Conservation (phyloP, 2,113 vertebrate genomes). For the Rynchops niger region DNA sequence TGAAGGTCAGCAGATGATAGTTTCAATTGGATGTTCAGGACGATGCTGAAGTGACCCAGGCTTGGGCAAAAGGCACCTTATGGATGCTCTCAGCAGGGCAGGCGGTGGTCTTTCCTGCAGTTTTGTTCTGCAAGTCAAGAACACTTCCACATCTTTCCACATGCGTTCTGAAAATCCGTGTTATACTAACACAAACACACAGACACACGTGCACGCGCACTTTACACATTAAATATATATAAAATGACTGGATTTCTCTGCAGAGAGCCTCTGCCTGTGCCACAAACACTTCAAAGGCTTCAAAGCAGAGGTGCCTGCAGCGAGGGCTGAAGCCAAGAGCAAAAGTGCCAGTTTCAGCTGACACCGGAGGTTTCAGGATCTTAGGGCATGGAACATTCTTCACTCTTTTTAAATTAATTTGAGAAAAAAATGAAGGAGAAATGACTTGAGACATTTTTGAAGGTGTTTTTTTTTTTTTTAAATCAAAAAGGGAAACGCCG, state of each 20-base stretch:
- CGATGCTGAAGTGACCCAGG: not conserved
- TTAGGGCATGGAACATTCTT: conserved; percentile 32
- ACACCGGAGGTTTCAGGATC: conserved; percentile 49
- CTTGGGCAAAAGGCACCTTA: not conserved
- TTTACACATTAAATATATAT: not conserved
- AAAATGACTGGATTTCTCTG: not conserved
- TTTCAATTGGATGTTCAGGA: not conserved
- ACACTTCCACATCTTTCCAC: not conserved
- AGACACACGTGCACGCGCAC: not conserved
- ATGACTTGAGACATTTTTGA: not conserved
- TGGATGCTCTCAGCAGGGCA: not conserved
- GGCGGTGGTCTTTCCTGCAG: fast-evolving
- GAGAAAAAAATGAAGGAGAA: not conserved
- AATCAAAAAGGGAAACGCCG: not conserved
- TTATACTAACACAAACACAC: not conserved
- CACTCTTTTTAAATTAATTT: conserved; percentile 50
- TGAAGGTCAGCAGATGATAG: not conserved
- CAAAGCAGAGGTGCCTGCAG: conserved; percentile 51
- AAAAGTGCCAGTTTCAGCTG: not conserved
- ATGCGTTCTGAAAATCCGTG: not conserved
- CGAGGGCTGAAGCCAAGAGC: conserved; percentile 10
- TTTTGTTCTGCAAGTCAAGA: not conserved
- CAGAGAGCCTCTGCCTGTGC: conserved; percentile 1
- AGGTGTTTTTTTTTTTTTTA: not conserved
- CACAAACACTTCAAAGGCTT: conserved; percentile 60